Conservation (phyloP, 2,113 vertebrate species). For the Atractosteus spatula region DNA sequence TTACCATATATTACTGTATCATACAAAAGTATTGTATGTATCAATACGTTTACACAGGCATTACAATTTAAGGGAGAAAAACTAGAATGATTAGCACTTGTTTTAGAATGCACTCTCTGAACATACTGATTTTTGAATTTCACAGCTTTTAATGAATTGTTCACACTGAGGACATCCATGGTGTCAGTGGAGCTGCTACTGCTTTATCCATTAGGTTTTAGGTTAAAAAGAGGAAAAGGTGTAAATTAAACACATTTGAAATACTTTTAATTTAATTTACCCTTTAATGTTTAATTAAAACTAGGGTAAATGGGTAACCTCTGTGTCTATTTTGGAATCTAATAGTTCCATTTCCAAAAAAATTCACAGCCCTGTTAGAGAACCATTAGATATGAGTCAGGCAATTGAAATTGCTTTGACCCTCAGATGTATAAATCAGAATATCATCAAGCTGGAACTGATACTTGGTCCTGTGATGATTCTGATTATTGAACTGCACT, state of each 20-base stretch:
- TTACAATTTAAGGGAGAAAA: no score
- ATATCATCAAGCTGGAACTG: not conserved
- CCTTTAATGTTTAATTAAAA: no score
- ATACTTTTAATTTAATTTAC: no score
- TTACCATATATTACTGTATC: no score
- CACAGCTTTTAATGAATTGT: not conserved
- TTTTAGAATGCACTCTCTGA: not conserved
- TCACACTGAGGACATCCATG: not conserved
- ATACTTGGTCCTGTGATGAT: not conserved
- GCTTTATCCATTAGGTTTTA: not conserved
- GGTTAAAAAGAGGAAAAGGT: not conserved
- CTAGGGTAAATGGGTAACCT: not conserved
- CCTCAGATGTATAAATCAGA: not conserved
- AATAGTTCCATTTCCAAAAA: not conserved
- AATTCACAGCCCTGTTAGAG: not conserved
- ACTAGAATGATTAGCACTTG: not conserved
- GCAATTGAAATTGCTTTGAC: not conserved
- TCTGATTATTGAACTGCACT: not conserved
- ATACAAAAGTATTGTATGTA: no score
- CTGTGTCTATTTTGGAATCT: not conserved
- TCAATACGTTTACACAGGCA: no score
- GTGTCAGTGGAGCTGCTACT: not conserved
- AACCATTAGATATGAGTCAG: conserved; percentile 3
- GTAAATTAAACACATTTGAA: not conserved
- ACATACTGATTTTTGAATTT: not conserved